phyloP scores from a whole-genome alignment of 2,888 invertebrate genomes.

The Cactoblastis cactorum region DNA sequence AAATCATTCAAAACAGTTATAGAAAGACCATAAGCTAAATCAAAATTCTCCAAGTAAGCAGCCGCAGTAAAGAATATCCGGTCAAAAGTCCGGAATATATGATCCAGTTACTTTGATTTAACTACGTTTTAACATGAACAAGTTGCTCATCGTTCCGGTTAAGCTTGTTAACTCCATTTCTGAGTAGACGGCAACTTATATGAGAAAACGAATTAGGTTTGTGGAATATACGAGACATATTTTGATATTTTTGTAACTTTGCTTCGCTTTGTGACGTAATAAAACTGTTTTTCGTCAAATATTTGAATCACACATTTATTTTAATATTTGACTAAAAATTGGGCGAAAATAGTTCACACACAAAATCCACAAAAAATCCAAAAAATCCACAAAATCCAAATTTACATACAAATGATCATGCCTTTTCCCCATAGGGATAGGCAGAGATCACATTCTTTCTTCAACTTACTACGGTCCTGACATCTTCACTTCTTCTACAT shows the following conservation, averaged over 20 bases:
- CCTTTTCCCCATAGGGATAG: too few species aligned
- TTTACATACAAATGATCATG: too few species aligned
- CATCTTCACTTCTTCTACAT: too few species aligned
- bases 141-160: constrained; percentile 3
- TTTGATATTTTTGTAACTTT: background rate
- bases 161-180: constrained; percentile 10
- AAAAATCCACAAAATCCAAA: too few species aligned
- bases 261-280: background rate
- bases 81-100: constrained; percentile 1
- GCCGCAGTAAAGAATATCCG: background rate
- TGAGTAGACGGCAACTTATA: constrained; percentile 7
- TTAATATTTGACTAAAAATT: too few species aligned
- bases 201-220: constrained; percentile 1
- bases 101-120: constrained; percentile 3
- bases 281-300: background rate
- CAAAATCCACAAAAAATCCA: too few species aligned
- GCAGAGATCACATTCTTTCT: too few species aligned
- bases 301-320: too few species aligned
- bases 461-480: too few species aligned
- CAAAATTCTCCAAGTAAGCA: background rate
- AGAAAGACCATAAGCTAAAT: too few species aligned
- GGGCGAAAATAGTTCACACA: too few species aligned
- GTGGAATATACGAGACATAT: background rate
- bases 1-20: too few species aligned
- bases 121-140: constrained; percentile 2